A percentile compares a stretch with the other conserved stretches of the same genome.
Conservation (phyloP, 2,797 vertebrate genomes). For the Falco berigora region DNA sequence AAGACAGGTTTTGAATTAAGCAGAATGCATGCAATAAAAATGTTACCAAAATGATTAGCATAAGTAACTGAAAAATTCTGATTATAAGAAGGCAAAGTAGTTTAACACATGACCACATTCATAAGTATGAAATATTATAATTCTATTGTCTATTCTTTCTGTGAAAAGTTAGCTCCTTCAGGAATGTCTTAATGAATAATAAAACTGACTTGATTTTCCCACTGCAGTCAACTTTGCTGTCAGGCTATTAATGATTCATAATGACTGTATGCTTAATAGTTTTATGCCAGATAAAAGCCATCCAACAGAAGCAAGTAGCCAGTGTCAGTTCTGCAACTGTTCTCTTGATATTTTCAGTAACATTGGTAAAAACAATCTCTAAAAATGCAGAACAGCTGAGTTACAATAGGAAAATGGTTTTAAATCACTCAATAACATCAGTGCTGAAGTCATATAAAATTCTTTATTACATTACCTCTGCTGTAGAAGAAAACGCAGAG, state of each 20-base stretch:
- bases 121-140: conserved; percentile 73
- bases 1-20: conserved; percentile 41
- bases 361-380: conserved; percentile 59
- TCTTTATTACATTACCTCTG: conserved; percentile 59
- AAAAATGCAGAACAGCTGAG: conserved; percentile 62
- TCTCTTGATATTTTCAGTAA: conserved; percentile 64
- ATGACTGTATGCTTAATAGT: conserved; percentile 71
- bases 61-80: conserved; percentile 66
- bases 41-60: conserved; percentile 65
- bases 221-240: conserved; percentile 75
- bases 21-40: conserved; percentile 41
- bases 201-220: conserved; percentile 77
- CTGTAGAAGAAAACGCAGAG: conserved; percentile 50
- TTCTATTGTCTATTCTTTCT: conserved; percentile 74
- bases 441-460: conserved; percentile 54
- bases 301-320: conserved; percentile 67
- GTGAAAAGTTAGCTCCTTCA: conserved; percentile 73
- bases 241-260: conserved; percentile 81
- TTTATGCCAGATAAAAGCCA: conserved; percentile 73
- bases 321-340: conserved; percentile 46
- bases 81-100: conserved; percentile 59
- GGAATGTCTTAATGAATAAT: conserved; percentile 80
- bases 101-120: conserved; percentile 69
- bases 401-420: conserved; percentile 62
- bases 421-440: conserved; percentile 61